Percentiles rank a stretch among this genome's conserved stretches.
Evolutionary conservation across 2,797 vertebrate genomes (phyloP).

Genomic region (Chiroxiphia lanceolata): DNA sequence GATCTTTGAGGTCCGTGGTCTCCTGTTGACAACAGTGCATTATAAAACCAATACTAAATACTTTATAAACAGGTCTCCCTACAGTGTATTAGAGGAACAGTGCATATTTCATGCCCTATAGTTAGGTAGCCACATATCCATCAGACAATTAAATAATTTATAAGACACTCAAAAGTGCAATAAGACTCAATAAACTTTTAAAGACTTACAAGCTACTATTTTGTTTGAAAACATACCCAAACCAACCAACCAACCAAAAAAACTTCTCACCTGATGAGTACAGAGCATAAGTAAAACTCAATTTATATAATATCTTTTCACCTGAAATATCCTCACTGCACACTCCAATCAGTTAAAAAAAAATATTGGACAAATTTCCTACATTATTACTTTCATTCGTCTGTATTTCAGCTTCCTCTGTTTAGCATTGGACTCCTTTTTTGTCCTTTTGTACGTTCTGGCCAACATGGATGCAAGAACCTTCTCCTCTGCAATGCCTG

Average conservation of each 20-base stretch:
- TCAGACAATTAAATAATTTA: slow-evolving; percentile 83
- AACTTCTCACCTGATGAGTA: neutral
- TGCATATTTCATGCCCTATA: slow-evolving; percentile 81
- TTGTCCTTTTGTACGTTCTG: neutral
- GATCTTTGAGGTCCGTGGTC: slow-evolving; percentile 82
- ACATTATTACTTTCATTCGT: neutral
- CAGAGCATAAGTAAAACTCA: neutral
- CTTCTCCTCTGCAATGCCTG: slow-evolving; percentile 39
- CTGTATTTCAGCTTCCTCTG: neutral
- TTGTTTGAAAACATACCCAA: slow-evolving; percentile 56
- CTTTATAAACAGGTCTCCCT: slow-evolving; percentile 85
- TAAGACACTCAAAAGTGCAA: slow-evolving; percentile 77
- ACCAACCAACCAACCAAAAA: neutral
- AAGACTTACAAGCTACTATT: slow-evolving; percentile 72
- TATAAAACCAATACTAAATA: slow-evolving; percentile 86
- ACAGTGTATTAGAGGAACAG: slow-evolving; percentile 80
- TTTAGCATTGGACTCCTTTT: neutral
- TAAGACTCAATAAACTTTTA: slow-evolving; percentile 79
- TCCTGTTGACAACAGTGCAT: slow-evolving; percentile 81
- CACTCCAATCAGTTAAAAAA: too few relatives aligned
- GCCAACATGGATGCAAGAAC: slow-evolving; percentile 46
- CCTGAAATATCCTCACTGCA: neutral
- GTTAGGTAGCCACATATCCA: slow-evolving; percentile 84
- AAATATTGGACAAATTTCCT: neutral
- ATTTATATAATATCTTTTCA: neutral